Base-by-base conservation (phyloP, 2,888 invertebrate genomes). In the Tipula lateralis region DNA sequence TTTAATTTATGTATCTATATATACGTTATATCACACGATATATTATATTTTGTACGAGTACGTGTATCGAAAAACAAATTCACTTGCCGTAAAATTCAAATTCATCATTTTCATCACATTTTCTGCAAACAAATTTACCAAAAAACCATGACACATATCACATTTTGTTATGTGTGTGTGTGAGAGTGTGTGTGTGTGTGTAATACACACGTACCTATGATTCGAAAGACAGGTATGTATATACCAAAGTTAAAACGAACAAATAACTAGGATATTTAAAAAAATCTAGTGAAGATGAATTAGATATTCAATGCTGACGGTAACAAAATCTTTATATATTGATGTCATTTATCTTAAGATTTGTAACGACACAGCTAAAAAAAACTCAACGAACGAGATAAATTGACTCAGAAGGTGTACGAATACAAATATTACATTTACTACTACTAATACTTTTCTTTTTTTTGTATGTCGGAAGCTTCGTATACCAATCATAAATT, bases 301-400 rank as follows among this genome's bases (percentile, higher is more conserved):
- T 24, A 66, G 24, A 19, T 66, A 66, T 66, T 66, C 66, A 66
- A 9, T 66, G 66, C 66, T 66, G 24, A 24, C 66, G 66, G 24
- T 66, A 66, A 66, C 66, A 24, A 66, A 66, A 66, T 24, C 66
- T 66, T 66, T 24, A 66, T 24, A 66, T 66, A 66, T 66, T 66
- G 66, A 66, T 66, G 24, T 24, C 66, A 66, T 66, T 66, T 66
- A 66, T 66, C 66, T 66, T 66, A 66, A 66, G 66, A n/a, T 66
- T 66, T 66, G 24, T 24, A 66, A 66, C 24, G 9, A 9, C 24
- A 66, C 24, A 66, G 7, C 24, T 24, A 66, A 66, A 19, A 66
- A 66, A 66, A 66, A 24, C 24, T 66, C 9, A 66, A 66, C 7
- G 66, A 66, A n/a, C 19, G 24, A 66, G 66, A 66, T 24, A 66